These are phyloP conservation scores for Ictidomys tridecemlineatus DNA, from an alignment of 2,113 vertebrate species.

Conservation along the genomic window DNA sequence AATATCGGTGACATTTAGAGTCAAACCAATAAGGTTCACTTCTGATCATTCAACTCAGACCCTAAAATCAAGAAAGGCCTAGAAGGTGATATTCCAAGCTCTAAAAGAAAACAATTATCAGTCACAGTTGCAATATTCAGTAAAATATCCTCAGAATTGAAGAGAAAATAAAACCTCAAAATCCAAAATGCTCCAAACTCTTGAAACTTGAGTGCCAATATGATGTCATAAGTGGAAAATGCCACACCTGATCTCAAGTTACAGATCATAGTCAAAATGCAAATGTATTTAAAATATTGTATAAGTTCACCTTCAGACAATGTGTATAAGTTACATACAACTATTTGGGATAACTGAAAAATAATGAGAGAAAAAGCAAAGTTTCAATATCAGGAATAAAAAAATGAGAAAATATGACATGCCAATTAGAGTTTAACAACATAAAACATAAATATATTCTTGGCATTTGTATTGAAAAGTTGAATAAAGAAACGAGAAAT, in stretches of 20 bases:
- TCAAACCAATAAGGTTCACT: no score
- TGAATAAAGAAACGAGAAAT: neutral
- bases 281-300: neutral
- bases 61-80: no score
- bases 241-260: neutral
- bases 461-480: neutral
- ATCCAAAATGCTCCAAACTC: neutral
- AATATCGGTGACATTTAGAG: no score
- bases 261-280: neutral
- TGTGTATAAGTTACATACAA: neutral
- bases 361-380: neutral
- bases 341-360: neutral
- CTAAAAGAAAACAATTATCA: no score
- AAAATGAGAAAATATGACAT: neutral
- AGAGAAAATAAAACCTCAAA: neutral
- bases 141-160: no score
- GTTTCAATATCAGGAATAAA: neutral
- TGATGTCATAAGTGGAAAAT: neutral
- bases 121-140: no score
- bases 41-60: no score
- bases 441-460: neutral
- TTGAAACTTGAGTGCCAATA: neutral
- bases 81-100: no score
- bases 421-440: neutral
- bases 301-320: neutral